Evolutionary conservation across 2,797 vertebrate species (phyloP), one percentile per base, ranked within the genome.

Genomic region (Protosalanx chinensis): DNA sequence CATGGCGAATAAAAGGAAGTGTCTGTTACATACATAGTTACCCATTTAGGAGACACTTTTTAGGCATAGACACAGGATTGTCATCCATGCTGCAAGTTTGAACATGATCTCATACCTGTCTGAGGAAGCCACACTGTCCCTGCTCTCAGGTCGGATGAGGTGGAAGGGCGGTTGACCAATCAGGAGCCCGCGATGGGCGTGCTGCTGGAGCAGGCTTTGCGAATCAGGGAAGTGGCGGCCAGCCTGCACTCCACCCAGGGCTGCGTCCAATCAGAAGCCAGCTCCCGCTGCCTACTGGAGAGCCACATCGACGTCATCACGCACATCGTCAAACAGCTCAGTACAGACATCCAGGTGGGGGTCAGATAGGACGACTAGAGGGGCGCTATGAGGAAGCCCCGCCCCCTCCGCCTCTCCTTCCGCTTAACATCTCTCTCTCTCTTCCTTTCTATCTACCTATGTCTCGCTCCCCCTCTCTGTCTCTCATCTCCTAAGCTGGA

Each of bases 291-390:
- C 67, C 84, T 93, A 58, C 89, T 96, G 81, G 91, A 95, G 82
- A 94, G 85, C 73, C 93, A 94, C 77, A 88, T 96, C 73, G 88
- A 93, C 77, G 93, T 87, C 66, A 92, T 94, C 70, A 93, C 90
- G 6, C 87, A 80, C 74, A 93, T 93, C 0, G 84, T 96, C 68
- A 92, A 92, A 85, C 94, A 94, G 77, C 91, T 97, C 71, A 94
- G 88, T 81, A 83, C 88, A 61, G 89, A 93, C 70, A 91, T 93
- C 59, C 89, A 96, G 92, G 93, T 94, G 90, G 4, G 27, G 13
- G 5, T 15, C n/a, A 33, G 13, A 6, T 15, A 35, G 1, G 3
- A 37, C 16, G n/a, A 18, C 10, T 41, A 41, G 8, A 41, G 37
- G 37, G 7, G 3, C 10, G 3, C 13, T 46, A 46, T 46, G 0